phyloP scores from a whole-genome alignment of 30 jellyfish, hydroid and myxozoan genomes.

The Calvadosia cruxmelitensis region DNA sequence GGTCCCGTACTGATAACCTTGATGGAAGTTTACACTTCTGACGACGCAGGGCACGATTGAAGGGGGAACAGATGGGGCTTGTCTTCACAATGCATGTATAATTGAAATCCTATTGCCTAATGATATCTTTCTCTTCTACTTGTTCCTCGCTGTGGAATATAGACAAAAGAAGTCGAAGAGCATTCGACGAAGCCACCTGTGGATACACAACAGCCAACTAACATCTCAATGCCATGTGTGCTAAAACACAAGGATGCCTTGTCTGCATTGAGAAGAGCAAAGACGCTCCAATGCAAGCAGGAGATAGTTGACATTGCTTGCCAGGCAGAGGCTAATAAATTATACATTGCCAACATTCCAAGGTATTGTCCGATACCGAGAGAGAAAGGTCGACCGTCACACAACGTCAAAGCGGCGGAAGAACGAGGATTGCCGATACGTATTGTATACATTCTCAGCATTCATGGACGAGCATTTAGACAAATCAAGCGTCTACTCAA shows the following conservation, averaged over 20 bases:
- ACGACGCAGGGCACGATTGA: too few relatives aligned
- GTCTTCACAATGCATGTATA: too few relatives aligned
- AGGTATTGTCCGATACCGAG: slow-evolving; percentile 77
- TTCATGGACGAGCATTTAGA: slow-evolving; percentile 86
- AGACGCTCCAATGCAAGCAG: slow-evolving; percentile 44
- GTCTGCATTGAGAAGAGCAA: slow-evolving; percentile 82
- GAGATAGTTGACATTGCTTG: slow-evolving; percentile 62
- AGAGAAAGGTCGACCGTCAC: slow-evolving; percentile 86
- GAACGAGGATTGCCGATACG: slow-evolving; percentile 87
- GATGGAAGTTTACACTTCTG: too few relatives aligned
- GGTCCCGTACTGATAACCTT: too few relatives aligned
- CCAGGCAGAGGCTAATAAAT: slow-evolving; percentile 31
- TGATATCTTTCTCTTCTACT: too few relatives aligned
- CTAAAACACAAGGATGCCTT: slow-evolving; percentile 85
- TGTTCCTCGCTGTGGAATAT: too few relatives aligned
- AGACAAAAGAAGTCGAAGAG: too few relatives aligned
- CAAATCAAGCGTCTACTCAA: slow-evolving; percentile 77
- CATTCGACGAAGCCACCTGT: too few relatives aligned
- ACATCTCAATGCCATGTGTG: slow-evolving; percentile 19
- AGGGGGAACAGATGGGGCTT: too few relatives aligned
- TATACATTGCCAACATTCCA: slow-evolving; percentile 53
- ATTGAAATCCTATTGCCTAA: too few relatives aligned
- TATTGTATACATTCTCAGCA: slow-evolving; percentile 57
- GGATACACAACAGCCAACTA: neutral
- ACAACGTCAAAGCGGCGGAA: slow-evolving; percentile 45